phyloP scores from a whole-genome alignment of 2,797 vertebrate species.

The Chaenodraco wilsoni region DNA sequence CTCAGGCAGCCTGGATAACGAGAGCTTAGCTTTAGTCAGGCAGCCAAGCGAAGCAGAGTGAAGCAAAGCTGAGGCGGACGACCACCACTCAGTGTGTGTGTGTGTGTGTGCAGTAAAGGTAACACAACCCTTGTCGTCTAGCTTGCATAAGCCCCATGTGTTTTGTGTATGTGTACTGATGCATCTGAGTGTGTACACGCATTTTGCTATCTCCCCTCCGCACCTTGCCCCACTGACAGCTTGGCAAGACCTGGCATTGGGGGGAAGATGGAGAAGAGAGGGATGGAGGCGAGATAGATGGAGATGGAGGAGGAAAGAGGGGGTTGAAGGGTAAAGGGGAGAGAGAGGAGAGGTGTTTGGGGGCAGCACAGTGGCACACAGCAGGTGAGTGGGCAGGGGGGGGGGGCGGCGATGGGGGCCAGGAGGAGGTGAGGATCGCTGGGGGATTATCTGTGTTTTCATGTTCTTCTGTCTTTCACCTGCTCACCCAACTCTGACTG shows the following conservation, averaged over 20 bases:
- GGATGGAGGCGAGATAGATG: constrained; percentile 26
- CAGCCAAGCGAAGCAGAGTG: constrained; percentile 76
- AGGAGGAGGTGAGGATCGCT: constrained; percentile 63
- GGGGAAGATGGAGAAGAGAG: constrained; percentile 51
- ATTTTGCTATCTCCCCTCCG: constrained; percentile 77
- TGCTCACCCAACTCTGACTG: constrained; percentile 79
- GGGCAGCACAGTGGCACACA: constrained; percentile 58
- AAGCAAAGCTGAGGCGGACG: constrained; percentile 65
- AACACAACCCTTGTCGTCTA: constrained; percentile 58
- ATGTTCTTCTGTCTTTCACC: constrained; percentile 80
- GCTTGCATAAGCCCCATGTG: constrained; percentile 64
- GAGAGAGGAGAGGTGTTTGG: constrained; percentile 62
- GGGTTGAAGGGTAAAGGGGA: constrained; percentile 80
- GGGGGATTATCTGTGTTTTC: constrained; percentile 81
- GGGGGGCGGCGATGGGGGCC: constrained; percentile 62
- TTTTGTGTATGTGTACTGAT: constrained; percentile 64
- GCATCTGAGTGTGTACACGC: constrained; percentile 59
- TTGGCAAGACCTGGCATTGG: constrained; percentile 66
- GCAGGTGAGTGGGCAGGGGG: constrained; percentile 67
- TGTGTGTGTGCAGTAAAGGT: constrained; percentile 56
- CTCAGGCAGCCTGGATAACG: constrained; percentile 72
- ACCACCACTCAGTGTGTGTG: constrained; percentile 54
- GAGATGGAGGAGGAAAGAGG: constrained; percentile 41
- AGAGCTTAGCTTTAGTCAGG: constrained; percentile 76
- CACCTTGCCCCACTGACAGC: constrained; percentile 83